Evolutionary conservation across 1,140 invertebrate species (phyloP).

Genomic region (Drosophila truncata): DNA sequence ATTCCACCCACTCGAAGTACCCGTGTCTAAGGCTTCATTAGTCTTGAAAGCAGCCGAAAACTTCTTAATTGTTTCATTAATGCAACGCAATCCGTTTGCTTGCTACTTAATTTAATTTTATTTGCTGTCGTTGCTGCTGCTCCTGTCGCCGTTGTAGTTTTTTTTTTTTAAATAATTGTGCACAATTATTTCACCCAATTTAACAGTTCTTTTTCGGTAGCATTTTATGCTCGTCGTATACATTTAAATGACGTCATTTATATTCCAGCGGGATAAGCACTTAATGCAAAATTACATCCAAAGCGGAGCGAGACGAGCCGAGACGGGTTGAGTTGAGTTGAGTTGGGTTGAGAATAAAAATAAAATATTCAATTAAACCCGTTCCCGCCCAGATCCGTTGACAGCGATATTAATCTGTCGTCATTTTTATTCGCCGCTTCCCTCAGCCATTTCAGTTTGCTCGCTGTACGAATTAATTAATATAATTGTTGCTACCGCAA

Average conservation of each 20-base stretch:
- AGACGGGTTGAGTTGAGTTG: constrained; percentile 10
- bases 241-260: constrained; percentile 82
- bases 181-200: constrained; percentile 82
- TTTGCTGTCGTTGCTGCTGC: constrained; percentile 62
- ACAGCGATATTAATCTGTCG: constrained; percentile 77
- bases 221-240: constrained; percentile 58
- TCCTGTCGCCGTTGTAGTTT: constrained; percentile 42
- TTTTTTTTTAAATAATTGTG: constrained; percentile 82
- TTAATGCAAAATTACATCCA: constrained; percentile 78
- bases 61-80: constrained; percentile 82
- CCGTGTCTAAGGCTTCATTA: constrained; percentile 77
- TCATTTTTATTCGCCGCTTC: constrained; percentile 55
- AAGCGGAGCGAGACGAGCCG: constrained; percentile 18
- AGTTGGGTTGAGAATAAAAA: constrained; percentile 65
- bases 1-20: not conserved
- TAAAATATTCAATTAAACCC: constrained; percentile 84
- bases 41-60: constrained; percentile 49
- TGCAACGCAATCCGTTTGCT: constrained; percentile 78
- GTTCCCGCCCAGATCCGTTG: constrained; percentile 67
- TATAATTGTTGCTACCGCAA: constrained; percentile 74
- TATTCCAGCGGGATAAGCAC: constrained; percentile 79
- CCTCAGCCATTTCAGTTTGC: constrained; percentile 18
- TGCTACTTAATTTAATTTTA: constrained; percentile 80
- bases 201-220: constrained; percentile 68
- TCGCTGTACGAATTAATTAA: constrained; percentile 73